phyloP scores from a whole-genome alignment of 2,797 vertebrate species.

The Arrhamphus sclerolepis region DNA sequence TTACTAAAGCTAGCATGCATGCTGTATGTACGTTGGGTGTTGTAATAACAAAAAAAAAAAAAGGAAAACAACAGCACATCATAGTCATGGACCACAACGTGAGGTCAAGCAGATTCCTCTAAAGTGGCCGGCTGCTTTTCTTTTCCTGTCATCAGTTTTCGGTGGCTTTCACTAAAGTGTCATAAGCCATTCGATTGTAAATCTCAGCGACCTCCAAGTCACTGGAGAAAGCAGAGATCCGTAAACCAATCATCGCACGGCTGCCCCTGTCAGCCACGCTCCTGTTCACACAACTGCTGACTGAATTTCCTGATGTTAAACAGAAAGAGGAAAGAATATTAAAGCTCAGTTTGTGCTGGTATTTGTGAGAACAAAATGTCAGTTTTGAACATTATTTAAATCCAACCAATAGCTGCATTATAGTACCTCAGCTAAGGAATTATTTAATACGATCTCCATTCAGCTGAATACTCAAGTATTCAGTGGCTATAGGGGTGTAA shows the following conservation, averaged over 20 bases:
- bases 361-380: slow-evolving; percentile 49
- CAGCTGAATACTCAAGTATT: slow-evolving; percentile 24
- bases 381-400: slow-evolving; percentile 42
- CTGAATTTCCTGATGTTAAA: slow-evolving; percentile 78
- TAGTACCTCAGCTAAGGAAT: slow-evolving; percentile 23
- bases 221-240: slow-evolving; percentile 90
- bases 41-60: slow-evolving; percentile 46
- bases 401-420: slow-evolving; percentile 26
- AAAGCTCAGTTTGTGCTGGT: slow-evolving; percentile 50
- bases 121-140: slow-evolving; percentile 79
- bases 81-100: slow-evolving; percentile 65
- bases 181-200: slow-evolving; percentile 90
- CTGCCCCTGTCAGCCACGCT: slow-evolving; percentile 87
- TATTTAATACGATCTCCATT: slow-evolving; percentile 36
- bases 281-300: slow-evolving; percentile 82
- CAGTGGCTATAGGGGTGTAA: slow-evolving; percentile 43
- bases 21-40: slow-evolving; percentile 56
- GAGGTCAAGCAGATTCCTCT: slow-evolving; percentile 88
- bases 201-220: slow-evolving; percentile 93
- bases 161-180: slow-evolving; percentile 88
- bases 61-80: slow-evolving; percentile 59
- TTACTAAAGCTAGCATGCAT: slow-evolving; percentile 64
- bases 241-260: slow-evolving; percentile 93
- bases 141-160: slow-evolving; percentile 89
- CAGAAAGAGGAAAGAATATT: slow-evolving; percentile 67